Percentiles rank a stretch among this genome's conserved stretches.
These are phyloP conservation scores for Sebastes wilsoni DNA, from an alignment of 2,797 vertebrate genomes.

Conservation along the genomic window DNA sequence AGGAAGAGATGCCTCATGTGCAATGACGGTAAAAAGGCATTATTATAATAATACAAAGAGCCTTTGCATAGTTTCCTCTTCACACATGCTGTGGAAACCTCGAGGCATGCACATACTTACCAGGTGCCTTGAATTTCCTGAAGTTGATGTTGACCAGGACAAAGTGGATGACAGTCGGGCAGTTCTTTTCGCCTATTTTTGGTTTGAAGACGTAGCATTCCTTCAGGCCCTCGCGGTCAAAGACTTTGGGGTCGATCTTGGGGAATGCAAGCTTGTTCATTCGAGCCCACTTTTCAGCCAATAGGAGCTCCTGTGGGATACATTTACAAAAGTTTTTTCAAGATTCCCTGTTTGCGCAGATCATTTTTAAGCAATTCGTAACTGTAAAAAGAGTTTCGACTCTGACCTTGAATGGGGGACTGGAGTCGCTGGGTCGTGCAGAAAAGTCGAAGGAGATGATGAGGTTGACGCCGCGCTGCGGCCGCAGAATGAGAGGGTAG, in stretches of 20 bases:
- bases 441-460: conserved; percentile 99
- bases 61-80: conserved; percentile 22
- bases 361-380: background rate
- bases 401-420: conserved; percentile 96
- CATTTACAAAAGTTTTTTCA: conserved; percentile 1
- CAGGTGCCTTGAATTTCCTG: conserved; percentile 93
- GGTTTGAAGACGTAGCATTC: conserved; percentile 98
- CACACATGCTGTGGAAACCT: conserved; percentile 18
- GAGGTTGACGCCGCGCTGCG: conserved; percentile 91
- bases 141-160: conserved; percentile 98
- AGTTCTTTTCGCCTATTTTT: conserved; percentile 91
- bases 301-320: conserved; percentile 89
- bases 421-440: conserved; percentile 95
- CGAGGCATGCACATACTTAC: conserved; percentile 69
- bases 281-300: conserved; percentile 98
- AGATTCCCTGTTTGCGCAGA: background rate
- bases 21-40: conserved; percentile 16
- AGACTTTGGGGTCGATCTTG: conserved; percentile 96
- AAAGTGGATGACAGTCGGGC: conserved; percentile 96
- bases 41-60: background rate
- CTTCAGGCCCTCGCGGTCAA: conserved; percentile 96
- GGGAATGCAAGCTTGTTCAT: conserved; percentile 99
- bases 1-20: conserved; percentile 53
- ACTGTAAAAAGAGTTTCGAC: background rate
- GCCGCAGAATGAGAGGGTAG: conserved; percentile 92